Evolutionary conservation across 2,797 vertebrate species (phyloP).

Genomic region (Amphiprion clarkii): DNA sequence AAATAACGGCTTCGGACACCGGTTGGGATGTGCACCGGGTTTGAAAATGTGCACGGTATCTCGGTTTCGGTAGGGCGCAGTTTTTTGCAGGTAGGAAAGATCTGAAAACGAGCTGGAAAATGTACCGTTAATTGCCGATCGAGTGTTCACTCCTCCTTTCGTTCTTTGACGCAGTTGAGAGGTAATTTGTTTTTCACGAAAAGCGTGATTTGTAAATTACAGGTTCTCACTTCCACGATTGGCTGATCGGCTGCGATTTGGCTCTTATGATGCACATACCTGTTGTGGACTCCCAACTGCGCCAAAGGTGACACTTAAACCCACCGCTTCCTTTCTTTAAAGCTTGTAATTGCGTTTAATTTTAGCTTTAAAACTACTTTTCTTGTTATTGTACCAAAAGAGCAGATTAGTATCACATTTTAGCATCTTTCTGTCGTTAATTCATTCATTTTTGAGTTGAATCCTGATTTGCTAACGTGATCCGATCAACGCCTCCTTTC

Average conservation of each 20-base stretch:
- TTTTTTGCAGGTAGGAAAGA: too few species aligned
- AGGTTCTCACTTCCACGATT: slow-evolving; percentile 45
- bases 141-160: not conserved
- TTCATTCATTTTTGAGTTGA: too few species aligned
- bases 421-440: too few species aligned
- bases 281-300: not conserved
- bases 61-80: too few species aligned
- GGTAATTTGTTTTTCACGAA: not conserved
- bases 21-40: too few species aligned
- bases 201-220: not conserved
- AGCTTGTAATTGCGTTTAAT: too few species aligned
- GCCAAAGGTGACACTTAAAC: not conserved
- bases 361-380: not conserved
- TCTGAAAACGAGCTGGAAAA: not conserved
- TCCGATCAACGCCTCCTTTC: not conserved
- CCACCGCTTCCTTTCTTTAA: too few species aligned
- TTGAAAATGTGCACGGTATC: too few species aligned
- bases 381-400: not conserved
- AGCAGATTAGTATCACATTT: too few species aligned
- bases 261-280: slow-evolving; percentile 15
- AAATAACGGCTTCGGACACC: not conserved
- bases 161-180: not conserved
- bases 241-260: slow-evolving; percentile 49
- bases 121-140: slow-evolving; percentile 3
- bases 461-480: not conserved